These are phyloP conservation scores for Euplexia lucipara DNA, from an alignment of 2,888 invertebrate species.

Conservation along the genomic window DNA sequence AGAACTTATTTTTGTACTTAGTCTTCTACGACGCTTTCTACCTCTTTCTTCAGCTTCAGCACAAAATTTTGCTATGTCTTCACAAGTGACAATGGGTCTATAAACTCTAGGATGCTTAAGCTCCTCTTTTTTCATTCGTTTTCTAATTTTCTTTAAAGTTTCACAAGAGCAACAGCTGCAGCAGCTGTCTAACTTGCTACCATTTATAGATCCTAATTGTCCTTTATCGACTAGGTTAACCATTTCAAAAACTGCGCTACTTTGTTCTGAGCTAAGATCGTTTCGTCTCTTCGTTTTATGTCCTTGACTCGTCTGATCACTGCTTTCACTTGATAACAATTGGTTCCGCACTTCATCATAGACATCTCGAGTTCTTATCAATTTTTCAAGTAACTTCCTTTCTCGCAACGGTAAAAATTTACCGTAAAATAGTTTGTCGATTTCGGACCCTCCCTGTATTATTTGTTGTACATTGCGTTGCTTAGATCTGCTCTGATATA, in stretches of 20 bases:
- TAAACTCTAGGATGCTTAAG: conserved; percentile 50
- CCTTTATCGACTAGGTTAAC: conserved; percentile 73
- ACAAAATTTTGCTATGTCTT: conserved; percentile 52
- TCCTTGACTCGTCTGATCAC: conserved; percentile 52
- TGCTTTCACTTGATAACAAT: conserved; percentile 66
- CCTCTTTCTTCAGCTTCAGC: conserved; percentile 51
- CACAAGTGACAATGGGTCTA: conserved; percentile 44
- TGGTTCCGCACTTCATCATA: conserved; percentile 75
- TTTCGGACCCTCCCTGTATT: conserved; percentile 61
- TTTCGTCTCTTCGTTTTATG: conserved; percentile 42
- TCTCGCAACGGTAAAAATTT: conserved; percentile 75
- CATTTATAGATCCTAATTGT: conserved; percentile 60
- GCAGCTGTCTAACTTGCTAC: conserved; percentile 65
- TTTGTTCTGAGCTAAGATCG: conserved; percentile 55
- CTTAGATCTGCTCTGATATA: conserved; percentile 59
- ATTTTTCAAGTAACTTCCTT: conserved; percentile 73
- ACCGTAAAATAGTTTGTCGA: conserved; percentile 70
- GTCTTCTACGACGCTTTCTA: conserved; percentile 43
- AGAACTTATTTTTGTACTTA: conserved; percentile 48
- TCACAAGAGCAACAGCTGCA: conserved; percentile 71
- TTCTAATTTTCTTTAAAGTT: conserved; percentile 59
- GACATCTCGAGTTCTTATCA: conserved; percentile 73
- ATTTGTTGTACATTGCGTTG: conserved; percentile 49
- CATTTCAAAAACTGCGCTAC: conserved; percentile 63
- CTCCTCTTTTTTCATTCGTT: conserved; percentile 41